A percentile compares a stretch with the other conserved stretches of the same genome.
phyloP scores from a whole-genome alignment of 2,113 vertebrate genomes.

The Tauraco erythrolophus region DNA sequence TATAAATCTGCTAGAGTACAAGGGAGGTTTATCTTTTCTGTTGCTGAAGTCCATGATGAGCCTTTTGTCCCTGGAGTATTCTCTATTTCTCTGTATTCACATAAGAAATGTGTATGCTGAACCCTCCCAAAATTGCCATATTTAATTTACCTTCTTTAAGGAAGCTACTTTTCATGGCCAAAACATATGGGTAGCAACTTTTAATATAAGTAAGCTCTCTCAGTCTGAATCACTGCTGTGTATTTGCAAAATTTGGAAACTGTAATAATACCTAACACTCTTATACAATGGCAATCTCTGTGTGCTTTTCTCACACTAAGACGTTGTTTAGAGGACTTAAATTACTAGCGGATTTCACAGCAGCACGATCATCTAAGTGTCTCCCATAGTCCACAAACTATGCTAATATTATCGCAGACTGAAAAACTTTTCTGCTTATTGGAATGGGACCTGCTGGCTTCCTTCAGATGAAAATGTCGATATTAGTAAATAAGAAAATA shows the following conservation, averaged over 20 bases:
- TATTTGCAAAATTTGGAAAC: neutral
- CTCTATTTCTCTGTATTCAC: neutral
- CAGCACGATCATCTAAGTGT: neutral
- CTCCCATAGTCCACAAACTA: neutral
- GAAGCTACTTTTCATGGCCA: neutral
- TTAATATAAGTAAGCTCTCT: neutral
- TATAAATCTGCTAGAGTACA: neutral
- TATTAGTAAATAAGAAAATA: neutral
- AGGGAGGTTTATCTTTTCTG: neutral
- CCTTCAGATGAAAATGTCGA: neutral
- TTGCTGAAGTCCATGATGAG: neutral
- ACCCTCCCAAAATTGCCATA: neutral
- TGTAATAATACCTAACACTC: neutral
- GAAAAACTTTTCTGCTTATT: neutral
- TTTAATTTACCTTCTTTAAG: neutral
- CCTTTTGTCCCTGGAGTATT: neutral
- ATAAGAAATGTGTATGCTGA: neutral
- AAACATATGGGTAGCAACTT: neutral
- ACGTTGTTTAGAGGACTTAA: neutral
- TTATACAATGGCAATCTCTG: neutral
- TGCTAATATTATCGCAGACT: neutral
- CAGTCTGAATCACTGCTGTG: neutral
- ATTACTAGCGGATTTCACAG: neutral
- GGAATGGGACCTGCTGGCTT: neutral
- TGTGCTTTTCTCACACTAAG: neutral